Evolutionary conservation across 2,113 vertebrate species (phyloP).

Genomic region (Porphyrio hochstetteri): DNA sequence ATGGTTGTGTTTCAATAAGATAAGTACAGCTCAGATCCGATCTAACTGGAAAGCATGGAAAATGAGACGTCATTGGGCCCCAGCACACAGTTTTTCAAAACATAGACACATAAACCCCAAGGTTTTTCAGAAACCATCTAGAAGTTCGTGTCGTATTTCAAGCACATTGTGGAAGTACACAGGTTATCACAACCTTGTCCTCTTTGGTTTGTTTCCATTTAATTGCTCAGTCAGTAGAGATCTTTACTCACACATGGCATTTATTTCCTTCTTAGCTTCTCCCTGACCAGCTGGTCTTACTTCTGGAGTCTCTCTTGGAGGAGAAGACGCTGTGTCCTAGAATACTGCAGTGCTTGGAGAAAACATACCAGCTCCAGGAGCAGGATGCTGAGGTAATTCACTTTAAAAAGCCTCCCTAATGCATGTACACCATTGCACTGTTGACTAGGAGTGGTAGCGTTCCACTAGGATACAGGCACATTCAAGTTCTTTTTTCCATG

Average conservation of each 20-base stretch:
- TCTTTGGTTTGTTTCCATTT: constrained; percentile 15
- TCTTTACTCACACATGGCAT: constrained; percentile 15
- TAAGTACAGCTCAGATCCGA: background rate
- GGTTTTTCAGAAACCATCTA: background rate
- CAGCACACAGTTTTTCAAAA: background rate
- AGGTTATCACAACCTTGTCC: background rate
- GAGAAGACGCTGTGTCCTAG: constrained; percentile 77
- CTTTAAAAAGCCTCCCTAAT: background rate
- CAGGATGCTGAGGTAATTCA: constrained; percentile 91
- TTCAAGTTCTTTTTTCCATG: background rate
- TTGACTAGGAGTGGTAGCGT: background rate
- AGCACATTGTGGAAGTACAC: background rate
- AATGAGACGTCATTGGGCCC: background rate
- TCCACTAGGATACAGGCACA: background rate
- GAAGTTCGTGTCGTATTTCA: background rate
- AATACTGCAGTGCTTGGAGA: constrained; percentile 78
- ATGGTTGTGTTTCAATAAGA: constrained; percentile 4
- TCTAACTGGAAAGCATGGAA: background rate
- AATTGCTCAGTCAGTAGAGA: background rate
- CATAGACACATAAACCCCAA: background rate
- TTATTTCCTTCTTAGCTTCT: constrained; percentile 82
- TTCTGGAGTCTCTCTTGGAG: constrained; percentile 89
- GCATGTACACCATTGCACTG: accelerated
- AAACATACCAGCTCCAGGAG: constrained; percentile 77
- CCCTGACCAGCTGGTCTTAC: constrained; percentile 90